Evolutionary conservation across 2,113 vertebrate genomes (phyloP).

Genomic region (Cynopterus brachyotis): DNA sequence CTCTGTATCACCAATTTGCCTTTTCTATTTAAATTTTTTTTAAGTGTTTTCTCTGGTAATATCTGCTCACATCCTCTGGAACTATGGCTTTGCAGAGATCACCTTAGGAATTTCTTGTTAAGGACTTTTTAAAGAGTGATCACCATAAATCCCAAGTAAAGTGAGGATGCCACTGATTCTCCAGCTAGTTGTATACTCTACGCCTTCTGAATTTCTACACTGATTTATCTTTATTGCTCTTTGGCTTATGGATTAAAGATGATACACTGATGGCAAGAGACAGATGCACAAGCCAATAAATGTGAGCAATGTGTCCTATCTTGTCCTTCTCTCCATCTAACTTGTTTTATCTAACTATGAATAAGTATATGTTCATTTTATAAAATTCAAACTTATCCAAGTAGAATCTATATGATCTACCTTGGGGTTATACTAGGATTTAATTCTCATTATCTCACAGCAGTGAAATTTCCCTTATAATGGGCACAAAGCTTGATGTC

Average conservation of each 20-base stretch:
- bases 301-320: not conserved
- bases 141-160: not conserved
- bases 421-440: not conserved
- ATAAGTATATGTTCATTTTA: not conserved
- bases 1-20: not conserved
- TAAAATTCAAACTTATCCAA: not conserved
- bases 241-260: not conserved
- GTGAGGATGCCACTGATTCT: not conserved
- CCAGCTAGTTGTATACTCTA: not conserved
- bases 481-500: not conserved
- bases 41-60: not conserved
- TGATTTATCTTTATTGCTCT: not conserved
- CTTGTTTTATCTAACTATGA: not conserved
- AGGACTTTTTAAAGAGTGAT: not conserved
- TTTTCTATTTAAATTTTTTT: not conserved
- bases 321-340: not conserved
- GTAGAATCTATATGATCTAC: not conserved
- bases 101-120: not conserved
- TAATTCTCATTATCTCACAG: not conserved
- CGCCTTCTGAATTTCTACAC: not conserved
- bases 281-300: not conserved
- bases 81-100: not conserved
- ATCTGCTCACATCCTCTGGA: not conserved
- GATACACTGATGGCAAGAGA: not conserved
- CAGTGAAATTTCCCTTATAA: not conserved